These are phyloP conservation scores for Syritta pipiens DNA, from an alignment of 2,888 invertebrate species.

Conservation along the genomic window DNA sequence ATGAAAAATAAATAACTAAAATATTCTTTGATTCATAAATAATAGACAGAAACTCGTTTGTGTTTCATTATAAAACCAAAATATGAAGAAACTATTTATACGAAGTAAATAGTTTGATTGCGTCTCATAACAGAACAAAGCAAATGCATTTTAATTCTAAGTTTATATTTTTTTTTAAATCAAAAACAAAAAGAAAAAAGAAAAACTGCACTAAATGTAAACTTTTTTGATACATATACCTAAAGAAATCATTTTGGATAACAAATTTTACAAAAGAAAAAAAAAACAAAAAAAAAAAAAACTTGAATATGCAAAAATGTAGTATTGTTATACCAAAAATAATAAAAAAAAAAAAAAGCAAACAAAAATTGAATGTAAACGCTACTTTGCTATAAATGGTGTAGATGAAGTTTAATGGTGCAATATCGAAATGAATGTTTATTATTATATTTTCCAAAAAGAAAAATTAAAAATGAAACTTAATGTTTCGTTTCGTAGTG, in stretches of 20 bases:
- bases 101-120: constrained; percentile 14
- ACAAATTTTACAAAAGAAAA: constrained; percentile 37
- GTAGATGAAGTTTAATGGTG: constrained; percentile 20
- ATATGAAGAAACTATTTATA: neutral
- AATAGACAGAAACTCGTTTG: neutral
- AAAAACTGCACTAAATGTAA: neutral
- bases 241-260: constrained; percentile 44
- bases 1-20: too few relatives aligned
- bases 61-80: neutral
- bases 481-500: constrained; percentile 15
- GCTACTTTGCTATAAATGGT: constrained; percentile 35
- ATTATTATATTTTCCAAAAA: neutral
- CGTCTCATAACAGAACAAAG: neutral
- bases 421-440: constrained; percentile 39
- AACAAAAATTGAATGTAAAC: neutral
- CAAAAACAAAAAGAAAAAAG: neutral
- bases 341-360: constrained; percentile 1
- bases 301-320: neutral
- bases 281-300: neutral
- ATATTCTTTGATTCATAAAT: neutral
- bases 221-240: constrained; percentile 40
- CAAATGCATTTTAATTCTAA: constrained; percentile 12
- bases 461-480: constrained; percentile 13
- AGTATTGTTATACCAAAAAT: neutral
- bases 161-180: neutral